Conservation (phyloP, 2,888 invertebrate genomes). For the Tubulanus polymorphus region DNA sequence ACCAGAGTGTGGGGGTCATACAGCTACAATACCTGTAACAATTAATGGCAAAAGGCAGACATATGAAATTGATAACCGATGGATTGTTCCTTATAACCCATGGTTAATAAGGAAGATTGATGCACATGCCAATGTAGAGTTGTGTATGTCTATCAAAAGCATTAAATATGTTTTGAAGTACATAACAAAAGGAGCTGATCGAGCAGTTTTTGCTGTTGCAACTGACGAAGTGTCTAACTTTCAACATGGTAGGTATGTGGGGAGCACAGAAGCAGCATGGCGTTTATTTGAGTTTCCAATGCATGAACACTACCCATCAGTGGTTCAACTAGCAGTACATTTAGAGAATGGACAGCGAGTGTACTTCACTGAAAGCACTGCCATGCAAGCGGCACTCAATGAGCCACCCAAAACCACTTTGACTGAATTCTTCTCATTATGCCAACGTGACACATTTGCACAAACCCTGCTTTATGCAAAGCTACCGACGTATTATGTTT, state of each 20-base stretch:
- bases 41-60: background rate
- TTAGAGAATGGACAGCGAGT: constrained; percentile 26
- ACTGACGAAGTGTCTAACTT: constrained; percentile 36
- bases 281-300: constrained; percentile 37
- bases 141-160: constrained; percentile 50
- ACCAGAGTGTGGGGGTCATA: constrained; percentile 9
- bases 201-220: constrained; percentile 2
- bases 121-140: constrained; percentile 47
- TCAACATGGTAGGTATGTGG: constrained; percentile 39
- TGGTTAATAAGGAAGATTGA: constrained; percentile 32
- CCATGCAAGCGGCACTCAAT: constrained; percentile 4
- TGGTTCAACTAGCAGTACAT: constrained; percentile 24
- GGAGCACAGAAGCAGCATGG: constrained; percentile 46
- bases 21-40: background rate
- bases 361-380: constrained; percentile 16
- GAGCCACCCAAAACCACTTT: constrained; percentile 11
- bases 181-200: constrained; percentile 47
- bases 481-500: constrained; percentile 22
- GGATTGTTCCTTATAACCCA: constrained; percentile 22
- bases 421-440: constrained; percentile 13
- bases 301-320: constrained; percentile 34
- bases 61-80: constrained; percentile 14
- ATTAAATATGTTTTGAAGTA: constrained; percentile 46
- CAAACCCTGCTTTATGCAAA: constrained; percentile 16
- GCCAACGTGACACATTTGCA: constrained; percentile 12